Evolutionary conservation across 2,797 vertebrate genomes (phyloP).

Genomic region (Buphagus erythrorhynchus): DNA sequence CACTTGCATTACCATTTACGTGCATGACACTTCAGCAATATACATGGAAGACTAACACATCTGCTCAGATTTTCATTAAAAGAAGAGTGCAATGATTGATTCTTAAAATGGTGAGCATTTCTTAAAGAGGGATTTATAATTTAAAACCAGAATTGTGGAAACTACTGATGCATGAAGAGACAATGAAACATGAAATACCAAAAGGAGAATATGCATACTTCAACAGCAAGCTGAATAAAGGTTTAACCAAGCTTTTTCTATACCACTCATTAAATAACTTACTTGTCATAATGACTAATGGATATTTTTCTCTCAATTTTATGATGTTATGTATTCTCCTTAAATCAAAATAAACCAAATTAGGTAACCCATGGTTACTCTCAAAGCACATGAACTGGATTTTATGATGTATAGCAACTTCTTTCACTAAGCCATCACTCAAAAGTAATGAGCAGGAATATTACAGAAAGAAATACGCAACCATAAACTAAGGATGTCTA

Average conservation of each 20-base stretch:
- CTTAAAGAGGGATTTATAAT: constrained; percentile 70
- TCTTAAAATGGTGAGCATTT: constrained; percentile 76
- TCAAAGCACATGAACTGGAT: constrained; percentile 75
- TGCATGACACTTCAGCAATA: constrained; percentile 54
- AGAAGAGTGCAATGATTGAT: constrained; percentile 67
- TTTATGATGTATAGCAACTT: constrained; percentile 76
- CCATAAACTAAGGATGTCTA: constrained; percentile 70
- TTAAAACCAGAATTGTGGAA: constrained; percentile 72
- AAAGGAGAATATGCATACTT: constrained; percentile 66
- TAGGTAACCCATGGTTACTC: constrained; percentile 73
- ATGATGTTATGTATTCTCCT: constrained; percentile 70
- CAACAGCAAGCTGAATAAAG: constrained; percentile 72
- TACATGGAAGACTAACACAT: constrained; percentile 61
- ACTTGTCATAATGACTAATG: constrained; percentile 69
- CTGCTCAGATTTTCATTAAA: constrained; percentile 63
- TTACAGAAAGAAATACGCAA: constrained; percentile 61
- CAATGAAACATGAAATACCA: constrained; percentile 67
- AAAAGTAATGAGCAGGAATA: constrained; percentile 70
- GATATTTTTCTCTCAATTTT: constrained; percentile 71
- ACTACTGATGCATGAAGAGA: constrained; percentile 72
- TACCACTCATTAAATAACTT: constrained; percentile 66
- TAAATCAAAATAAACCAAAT: constrained; percentile 77
- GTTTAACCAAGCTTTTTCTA: constrained; percentile 69
- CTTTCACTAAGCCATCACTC: constrained; percentile 73
- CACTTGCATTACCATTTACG: constrained; percentile 45